phyloP scores from a whole-genome alignment of 2,797 vertebrate genomes.

The Trichosurus vulpecula region DNA sequence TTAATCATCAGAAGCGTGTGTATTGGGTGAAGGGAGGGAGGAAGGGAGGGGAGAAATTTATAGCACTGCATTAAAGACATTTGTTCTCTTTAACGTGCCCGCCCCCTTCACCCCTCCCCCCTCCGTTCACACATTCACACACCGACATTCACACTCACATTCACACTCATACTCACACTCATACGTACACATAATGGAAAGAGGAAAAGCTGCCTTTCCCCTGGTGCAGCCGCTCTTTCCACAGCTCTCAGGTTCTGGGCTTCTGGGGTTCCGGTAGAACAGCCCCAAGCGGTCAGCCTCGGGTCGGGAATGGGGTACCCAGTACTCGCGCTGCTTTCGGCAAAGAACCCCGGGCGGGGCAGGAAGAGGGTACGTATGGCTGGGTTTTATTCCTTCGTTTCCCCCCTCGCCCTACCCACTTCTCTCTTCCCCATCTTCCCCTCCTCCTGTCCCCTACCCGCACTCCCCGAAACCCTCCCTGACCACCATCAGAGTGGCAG shows the following conservation, averaged over 20 bases:
- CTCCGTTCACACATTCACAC: constrained; percentile 31
- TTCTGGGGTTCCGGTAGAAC: constrained; percentile 47
- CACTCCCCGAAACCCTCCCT: neutral
- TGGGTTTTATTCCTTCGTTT: neutral
- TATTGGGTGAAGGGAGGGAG: neutral
- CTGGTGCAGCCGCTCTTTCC: constrained; percentile 25
- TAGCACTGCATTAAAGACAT: constrained; percentile 81
- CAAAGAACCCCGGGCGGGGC: neutral
- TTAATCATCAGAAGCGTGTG: neutral
- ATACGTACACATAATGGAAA: constrained; percentile 15
- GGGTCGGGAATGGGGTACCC: neutral
- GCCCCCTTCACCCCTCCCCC: neutral
- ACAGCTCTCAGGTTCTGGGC: constrained; percentile 26
- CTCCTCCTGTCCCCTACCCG: neutral
- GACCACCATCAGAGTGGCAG: neutral
- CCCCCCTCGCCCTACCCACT: neutral
- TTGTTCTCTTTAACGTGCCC: constrained; percentile 49
- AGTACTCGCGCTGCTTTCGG: neutral
- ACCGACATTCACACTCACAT: neutral
- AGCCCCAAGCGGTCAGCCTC: constrained; percentile 45
- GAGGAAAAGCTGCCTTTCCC: constrained; percentile 24
- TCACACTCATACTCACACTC: neutral
- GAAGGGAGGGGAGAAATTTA: constrained; percentile 72
- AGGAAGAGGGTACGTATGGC: neutral
- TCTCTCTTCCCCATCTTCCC: neutral